Conservation (phyloP, 2,888 invertebrate species). For the Cheilosia vulpina region DNA sequence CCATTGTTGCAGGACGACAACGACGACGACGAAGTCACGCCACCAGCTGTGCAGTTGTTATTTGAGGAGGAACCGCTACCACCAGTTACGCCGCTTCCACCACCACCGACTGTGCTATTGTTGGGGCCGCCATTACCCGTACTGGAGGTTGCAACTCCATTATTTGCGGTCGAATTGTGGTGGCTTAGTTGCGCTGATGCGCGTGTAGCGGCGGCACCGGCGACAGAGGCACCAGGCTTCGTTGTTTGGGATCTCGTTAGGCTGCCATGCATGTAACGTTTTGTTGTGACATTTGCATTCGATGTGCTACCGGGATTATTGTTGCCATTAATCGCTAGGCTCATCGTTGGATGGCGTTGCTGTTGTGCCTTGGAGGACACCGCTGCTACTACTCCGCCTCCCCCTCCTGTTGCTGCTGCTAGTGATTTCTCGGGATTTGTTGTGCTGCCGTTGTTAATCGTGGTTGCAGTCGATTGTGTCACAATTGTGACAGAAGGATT, state of each 20-base stretch:
- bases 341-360: slow-evolving; percentile 61
- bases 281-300: slow-evolving; percentile 77
- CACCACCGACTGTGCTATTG: slow-evolving; percentile 35
- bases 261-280: slow-evolving; percentile 81
- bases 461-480: slow-evolving; percentile 63
- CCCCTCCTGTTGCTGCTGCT: slow-evolving; percentile 20
- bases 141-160: slow-evolving; percentile 71
- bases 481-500: slow-evolving; percentile 61
- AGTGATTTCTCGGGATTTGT: slow-evolving; percentile 61
- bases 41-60: slow-evolving; percentile 66
- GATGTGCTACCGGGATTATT: slow-evolving; percentile 74
- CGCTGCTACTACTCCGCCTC: slow-evolving; percentile 22
- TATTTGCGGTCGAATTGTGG: slow-evolving; percentile 74
- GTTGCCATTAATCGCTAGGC: slow-evolving; percentile 73
- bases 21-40: slow-evolving; percentile 54
- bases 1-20: slow-evolving; percentile 58
- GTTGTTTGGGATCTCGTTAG: slow-evolving; percentile 82
- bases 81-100: slow-evolving; percentile 7
- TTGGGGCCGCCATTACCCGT: slow-evolving; percentile 64
- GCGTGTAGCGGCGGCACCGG: slow-evolving; percentile 68
- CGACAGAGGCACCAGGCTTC: slow-evolving; percentile 55
- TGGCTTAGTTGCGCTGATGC: slow-evolving; percentile 59
- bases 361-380: slow-evolving; percentile 47
- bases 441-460: slow-evolving; percentile 47
- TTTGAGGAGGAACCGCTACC: slow-evolving; percentile 58